Base-by-base conservation (phyloP, 2,888 invertebrate genomes). In the Andrena dorsata region DNA sequence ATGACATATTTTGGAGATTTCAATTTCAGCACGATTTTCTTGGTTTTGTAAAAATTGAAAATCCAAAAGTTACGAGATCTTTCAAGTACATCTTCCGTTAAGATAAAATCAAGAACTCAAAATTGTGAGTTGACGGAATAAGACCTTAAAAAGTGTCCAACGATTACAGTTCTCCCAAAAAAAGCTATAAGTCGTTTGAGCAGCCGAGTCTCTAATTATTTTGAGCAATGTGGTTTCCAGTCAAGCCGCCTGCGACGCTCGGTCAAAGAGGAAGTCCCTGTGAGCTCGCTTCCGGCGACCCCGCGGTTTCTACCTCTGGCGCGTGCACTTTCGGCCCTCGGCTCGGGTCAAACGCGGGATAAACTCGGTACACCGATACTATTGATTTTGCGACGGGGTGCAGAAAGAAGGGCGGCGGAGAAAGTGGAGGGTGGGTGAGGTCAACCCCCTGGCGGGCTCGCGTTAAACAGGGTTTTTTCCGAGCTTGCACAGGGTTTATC, bases 301-400 rank as follows among this genome's bases (percentile, higher is more conserved):
- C 20, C 23, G 28, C 66, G 16, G n/a, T 6, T 16, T 35, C 65
- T 56, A 20, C 26, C 28, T 56, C 10, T 2, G 41, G 32, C 71
- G 51, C 61, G 64, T 73, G 73, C 79, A 84, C 72, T 86, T 83
- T 86, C 69, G 76, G 70, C 65, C 69, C 66, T 71, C 49, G 71
- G 73, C 56, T 77, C 63, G 76, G 61, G 76, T 85, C 80, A 79
- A 85, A 76, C 73, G 76, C 79, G 74, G 73, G 80, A 80, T 88
- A 85, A 88, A 81, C 85, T 84, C 80, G 75, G 79, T 69, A 83
- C 82, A 85, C 83, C 82, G 85, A 85, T 82, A 77, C 85, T 88
- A 88, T 88, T 88, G 88, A 88, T 88, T 88, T 88, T 88, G 81
- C 79, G 76, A 83, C 41, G 72, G 68, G 70, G 63, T 64, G 79